Base-by-base conservation (phyloP, 2,888 invertebrate genomes). In the Tiliacea citrago region DNA sequence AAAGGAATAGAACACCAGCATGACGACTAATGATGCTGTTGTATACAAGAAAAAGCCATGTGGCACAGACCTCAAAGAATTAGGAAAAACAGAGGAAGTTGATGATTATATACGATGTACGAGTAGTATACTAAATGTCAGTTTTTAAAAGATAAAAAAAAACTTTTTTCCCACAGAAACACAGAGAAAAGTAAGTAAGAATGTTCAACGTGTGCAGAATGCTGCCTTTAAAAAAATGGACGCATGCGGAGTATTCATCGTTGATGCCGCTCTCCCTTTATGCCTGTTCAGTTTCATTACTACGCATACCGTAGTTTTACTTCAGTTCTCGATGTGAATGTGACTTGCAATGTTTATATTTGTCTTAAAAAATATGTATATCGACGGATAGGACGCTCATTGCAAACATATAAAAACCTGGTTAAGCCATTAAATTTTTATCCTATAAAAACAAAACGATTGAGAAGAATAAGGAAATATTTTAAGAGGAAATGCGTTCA, bases 161-260 rank as follows among this genome's bases (percentile, higher is more conserved):
- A 29, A 9, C 0, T 1, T 29, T 57, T 57, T 29, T 29, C 29
- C 57, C 57, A 29, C 57, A 57, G 74, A 24, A 21, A 74, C 45
- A 12, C 74, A 74, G 4, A 74, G 24, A 51, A 62, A 39, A 74
- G 24, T 55, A 10, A 74, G 73, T 21, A 74, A 74, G 39, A 74
- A 74, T 39, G 60, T 74, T 0, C 47, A 18, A 47, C 74, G 73
- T 12, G 47, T 74, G 12, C 73, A 74, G 53, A 47, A 39, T 6
- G 74, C 73, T 39, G 16, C 16, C 0, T 74, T 62, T 21, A 74
- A 29, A 7, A 62, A 74, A 16, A 24, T 74, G 61, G 35, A 74
- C 13, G 74, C 74, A 0, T 74, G 73, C 13, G 73, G 73, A 21
- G 16, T 74, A 6, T 74, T 74, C 47, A 55, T 12, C 8, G 47